These are phyloP conservation scores for Pogonocherus hispidulus DNA, from an alignment of 2,888 invertebrate species.

Conservation along the genomic window DNA sequence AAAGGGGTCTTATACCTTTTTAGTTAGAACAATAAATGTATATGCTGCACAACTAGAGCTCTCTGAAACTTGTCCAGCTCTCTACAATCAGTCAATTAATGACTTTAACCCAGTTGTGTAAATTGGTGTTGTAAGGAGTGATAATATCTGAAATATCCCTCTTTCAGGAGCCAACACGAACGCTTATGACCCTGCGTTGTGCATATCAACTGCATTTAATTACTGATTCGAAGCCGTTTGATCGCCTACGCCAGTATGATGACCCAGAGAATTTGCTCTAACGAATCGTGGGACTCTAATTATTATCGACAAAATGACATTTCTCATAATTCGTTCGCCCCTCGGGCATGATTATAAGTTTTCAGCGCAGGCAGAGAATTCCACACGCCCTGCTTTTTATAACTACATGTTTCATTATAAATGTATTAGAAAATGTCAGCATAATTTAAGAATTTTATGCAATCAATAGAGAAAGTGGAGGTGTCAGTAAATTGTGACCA, in stretches of 20 bases:
- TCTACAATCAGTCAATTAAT: too few relatives aligned
- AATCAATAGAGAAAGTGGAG: too few relatives aligned
- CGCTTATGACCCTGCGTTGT: not conserved
- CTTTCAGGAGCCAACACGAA: too few relatives aligned
- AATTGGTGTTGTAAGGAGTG: too few relatives aligned
- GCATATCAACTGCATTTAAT: slow-evolving; percentile 3
- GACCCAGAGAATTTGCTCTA: slow-evolving; percentile 1
- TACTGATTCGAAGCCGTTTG: not conserved
- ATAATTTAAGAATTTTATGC: too few relatives aligned
- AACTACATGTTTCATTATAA: not conserved
- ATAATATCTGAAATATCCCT: too few relatives aligned
- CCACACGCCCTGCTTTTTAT: not conserved
- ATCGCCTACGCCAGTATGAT: not conserved
- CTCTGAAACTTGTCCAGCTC: too few relatives aligned
- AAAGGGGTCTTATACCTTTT: too few relatives aligned
- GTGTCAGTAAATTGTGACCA: too few relatives aligned
- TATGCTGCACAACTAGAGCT: too few relatives aligned
- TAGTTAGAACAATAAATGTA: too few relatives aligned
- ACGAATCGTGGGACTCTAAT: slow-evolving; percentile 1
- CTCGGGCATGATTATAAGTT: not conserved
- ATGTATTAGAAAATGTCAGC: not conserved
- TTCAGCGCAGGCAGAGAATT: not conserved
- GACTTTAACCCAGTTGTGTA: too few relatives aligned
- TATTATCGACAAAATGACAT: slow-evolving; percentile 15
- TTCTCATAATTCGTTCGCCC: slow-evolving; percentile 1